Percentiles rank a stretch among this genome's conserved stretches.
phyloP scores from a whole-genome alignment of 1,140 invertebrate genomes.

The Musca domestica region DNA sequence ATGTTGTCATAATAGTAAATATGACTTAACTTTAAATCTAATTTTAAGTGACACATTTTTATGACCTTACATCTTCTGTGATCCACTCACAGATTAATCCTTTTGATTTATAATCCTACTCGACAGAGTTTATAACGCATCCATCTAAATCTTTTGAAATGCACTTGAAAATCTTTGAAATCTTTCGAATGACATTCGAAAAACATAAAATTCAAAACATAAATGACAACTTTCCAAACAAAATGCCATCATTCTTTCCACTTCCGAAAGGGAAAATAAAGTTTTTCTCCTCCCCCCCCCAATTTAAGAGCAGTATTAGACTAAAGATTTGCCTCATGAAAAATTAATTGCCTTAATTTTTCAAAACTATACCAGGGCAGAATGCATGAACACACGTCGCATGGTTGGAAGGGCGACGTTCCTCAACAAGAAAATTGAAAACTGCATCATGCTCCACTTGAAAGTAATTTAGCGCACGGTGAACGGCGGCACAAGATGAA shows the following conservation, averaged over 20 bases:
- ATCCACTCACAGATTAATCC: background rate
- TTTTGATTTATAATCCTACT: background rate
- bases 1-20: too few species aligned
- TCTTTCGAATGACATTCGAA: background rate
- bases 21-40: too few species aligned
- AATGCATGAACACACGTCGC: too few species aligned
- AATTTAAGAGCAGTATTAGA: background rate
- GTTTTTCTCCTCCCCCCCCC: background rate
- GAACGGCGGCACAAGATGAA: constrained; percentile 4
- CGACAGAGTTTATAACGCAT: background rate
- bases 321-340: constrained; percentile 1
- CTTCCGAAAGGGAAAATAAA: background rate
- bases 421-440: background rate
- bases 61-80: too few species aligned
- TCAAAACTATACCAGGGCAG: background rate
- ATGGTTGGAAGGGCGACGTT: too few species aligned
- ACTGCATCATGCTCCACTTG: constrained; percentile 11
- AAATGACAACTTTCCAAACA: background rate
- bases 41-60: too few species aligned
- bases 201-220: background rate
- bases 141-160: background rate
- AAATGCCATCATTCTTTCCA: too few species aligned
- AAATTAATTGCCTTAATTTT: constrained; percentile 14
- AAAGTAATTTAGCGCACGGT: constrained; percentile 5
- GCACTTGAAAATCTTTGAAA: constrained; percentile 10